phyloP scores from a whole-genome alignment of 2,888 invertebrate genomes.

The Marronus borbonicus region DNA sequence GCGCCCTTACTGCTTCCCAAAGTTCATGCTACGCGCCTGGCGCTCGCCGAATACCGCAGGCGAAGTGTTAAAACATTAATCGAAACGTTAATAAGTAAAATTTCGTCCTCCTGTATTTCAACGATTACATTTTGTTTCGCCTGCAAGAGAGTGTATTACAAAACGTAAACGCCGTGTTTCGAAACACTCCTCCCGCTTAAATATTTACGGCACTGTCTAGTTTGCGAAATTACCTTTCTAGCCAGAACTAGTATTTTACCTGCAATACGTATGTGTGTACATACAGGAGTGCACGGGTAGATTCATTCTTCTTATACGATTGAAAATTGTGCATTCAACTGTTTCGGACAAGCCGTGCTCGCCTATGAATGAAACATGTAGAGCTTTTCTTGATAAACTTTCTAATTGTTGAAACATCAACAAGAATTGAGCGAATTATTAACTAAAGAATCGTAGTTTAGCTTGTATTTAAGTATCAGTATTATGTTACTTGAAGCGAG shows the following conservation, averaged over 20 bases:
- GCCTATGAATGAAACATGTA: too few relatives aligned
- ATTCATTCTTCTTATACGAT: too few relatives aligned
- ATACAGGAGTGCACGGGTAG: too few relatives aligned
- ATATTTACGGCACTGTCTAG: conserved; percentile 40
- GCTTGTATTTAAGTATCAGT: too few relatives aligned
- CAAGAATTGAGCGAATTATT: too few relatives aligned
- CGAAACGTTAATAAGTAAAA: conserved; percentile 56
- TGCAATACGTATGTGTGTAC: not conserved
- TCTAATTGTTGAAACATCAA: too few relatives aligned
- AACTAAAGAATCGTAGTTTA: too few relatives aligned
- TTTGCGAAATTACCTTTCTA: conserved; percentile 40
- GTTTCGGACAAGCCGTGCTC: too few relatives aligned
- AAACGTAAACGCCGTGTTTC: conserved; percentile 34
- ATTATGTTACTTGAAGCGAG: too few relatives aligned
- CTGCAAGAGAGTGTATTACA: conserved; percentile 21
- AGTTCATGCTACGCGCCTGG: not conserved
- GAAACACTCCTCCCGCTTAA: conserved; percentile 35
- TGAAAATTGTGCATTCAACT: too few relatives aligned
- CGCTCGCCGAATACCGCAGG: conserved; percentile 28
- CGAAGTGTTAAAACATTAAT: conserved; percentile 54
- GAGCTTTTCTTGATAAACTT: too few relatives aligned
- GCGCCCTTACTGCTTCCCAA: conserved; percentile 6
- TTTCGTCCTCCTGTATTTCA: conserved; percentile 52
- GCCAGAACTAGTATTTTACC: conserved; percentile 1
- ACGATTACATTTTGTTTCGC: conserved; percentile 48